Conservation (phyloP, 2,113 vertebrate species). For the Bos javanicus region DNA sequence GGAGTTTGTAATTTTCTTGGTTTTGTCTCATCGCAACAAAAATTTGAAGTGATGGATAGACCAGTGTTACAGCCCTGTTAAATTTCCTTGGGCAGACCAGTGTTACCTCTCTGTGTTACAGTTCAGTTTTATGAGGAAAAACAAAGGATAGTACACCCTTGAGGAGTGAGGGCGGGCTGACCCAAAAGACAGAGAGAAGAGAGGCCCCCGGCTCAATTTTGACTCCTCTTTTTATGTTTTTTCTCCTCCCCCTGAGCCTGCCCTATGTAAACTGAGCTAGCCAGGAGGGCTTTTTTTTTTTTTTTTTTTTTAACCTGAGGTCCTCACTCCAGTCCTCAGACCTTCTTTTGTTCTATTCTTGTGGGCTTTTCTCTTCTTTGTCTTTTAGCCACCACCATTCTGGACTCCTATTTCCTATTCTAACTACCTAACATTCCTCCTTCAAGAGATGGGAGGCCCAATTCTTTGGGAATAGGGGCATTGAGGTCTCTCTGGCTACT, state of each 20-base stretch:
- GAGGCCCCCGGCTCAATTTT: neutral
- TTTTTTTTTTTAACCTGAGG: neutral
- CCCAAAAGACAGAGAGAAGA: neutral
- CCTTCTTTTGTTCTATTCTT: neutral
- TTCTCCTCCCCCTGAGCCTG: neutral
- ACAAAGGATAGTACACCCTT: neutral
- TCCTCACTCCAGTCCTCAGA: neutral
- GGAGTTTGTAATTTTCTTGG: neutral
- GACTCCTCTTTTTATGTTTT: neutral
- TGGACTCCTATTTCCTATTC: neutral
- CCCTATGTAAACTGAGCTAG: neutral
- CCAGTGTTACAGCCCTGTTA: neutral
- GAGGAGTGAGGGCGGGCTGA: neutral
- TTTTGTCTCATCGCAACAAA: neutral
- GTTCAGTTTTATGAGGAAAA: neutral
- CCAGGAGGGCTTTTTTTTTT: neutral
- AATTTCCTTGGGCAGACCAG: neutral
- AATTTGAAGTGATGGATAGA: neutral
- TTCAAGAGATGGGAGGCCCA: neutral
- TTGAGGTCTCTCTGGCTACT: neutral
- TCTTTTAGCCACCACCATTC: neutral
- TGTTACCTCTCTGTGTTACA: neutral
- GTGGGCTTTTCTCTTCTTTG: neutral
- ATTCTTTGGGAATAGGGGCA: neutral
- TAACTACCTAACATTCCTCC: neutral